Percentiles rank a stretch among this genome's conserved stretches.
Conservation (phyloP, 1,140 invertebrate genomes). For the Charaxes varanes region DNA sequence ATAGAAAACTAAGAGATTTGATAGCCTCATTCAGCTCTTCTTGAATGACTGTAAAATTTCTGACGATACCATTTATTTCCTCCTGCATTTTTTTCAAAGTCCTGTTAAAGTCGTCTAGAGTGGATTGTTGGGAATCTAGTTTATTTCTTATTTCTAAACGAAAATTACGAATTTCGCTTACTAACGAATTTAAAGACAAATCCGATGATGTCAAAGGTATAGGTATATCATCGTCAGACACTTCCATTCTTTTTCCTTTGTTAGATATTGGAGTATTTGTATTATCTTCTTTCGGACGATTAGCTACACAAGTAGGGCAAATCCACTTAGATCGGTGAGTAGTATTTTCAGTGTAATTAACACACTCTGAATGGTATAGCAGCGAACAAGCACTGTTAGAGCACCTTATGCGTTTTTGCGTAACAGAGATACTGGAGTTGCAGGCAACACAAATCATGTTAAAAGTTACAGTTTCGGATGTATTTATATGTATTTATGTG, state of each 20-base stretch:
- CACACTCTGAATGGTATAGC: not conserved
- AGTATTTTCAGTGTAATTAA: not conserved
- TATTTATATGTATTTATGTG: no score
- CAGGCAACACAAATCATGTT: no score
- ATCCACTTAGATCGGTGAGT: not conserved
- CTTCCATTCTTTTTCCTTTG: not conserved
- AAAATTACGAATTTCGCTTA: not conserved
- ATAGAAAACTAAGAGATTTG: not conserved
- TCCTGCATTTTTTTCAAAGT: not conserved
- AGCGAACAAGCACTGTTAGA: not conserved
- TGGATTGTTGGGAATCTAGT: not conserved
- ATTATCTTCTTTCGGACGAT: not conserved
- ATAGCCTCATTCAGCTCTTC: not conserved
- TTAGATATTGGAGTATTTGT: not conserved
- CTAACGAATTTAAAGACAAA: not conserved
- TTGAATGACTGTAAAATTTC: no score
- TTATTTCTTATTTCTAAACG: not conserved
- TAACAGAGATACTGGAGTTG: not conserved
- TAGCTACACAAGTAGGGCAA: not conserved
- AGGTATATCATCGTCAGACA: not conserved
- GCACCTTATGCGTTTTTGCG: not conserved
- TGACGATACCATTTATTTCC: no score
- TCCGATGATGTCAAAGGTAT: not conserved
- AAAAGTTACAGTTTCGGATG: no score
- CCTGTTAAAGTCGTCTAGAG: not conserved